A percentile compares a stretch with the other conserved stretches of the same genome.
Evolutionary conservation across 2,888 invertebrate species (phyloP).

Genomic region (Drosophila suboccidentalis): DNA sequence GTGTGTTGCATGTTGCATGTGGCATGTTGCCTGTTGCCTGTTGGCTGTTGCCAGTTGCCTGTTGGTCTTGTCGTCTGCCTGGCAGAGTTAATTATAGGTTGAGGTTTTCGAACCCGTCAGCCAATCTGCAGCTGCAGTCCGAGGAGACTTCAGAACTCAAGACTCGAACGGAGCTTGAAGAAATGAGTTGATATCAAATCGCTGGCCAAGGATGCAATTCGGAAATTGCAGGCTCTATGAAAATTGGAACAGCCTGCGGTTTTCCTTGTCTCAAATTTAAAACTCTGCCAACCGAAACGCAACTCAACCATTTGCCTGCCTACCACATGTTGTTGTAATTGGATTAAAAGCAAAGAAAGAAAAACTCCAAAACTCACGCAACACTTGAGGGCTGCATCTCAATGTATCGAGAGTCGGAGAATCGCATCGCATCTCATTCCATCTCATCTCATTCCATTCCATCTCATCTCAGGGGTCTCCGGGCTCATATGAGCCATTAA

Average conservation of each 20-base stretch:
- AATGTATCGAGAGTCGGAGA: constrained; percentile 12
- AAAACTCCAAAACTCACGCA: constrained; percentile 29
- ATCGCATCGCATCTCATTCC: not conserved
- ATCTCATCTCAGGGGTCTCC: constrained; percentile 3
- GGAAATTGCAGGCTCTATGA: constrained; percentile 58
- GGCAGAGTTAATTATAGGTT: constrained; percentile 80
- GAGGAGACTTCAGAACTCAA: constrained; percentile 8
- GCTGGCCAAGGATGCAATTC: constrained; percentile 17
- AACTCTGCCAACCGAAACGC: constrained; percentile 3
- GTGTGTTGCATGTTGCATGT: constrained; percentile 22
- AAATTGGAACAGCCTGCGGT: constrained; percentile 75
- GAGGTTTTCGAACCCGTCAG: constrained; percentile 79
- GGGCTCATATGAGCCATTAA: constrained; percentile 60
- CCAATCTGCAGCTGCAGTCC: constrained; percentile 49
- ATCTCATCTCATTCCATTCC: not conserved
- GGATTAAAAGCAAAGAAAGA: constrained; percentile 25
- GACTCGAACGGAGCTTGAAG: constrained; percentile 1
- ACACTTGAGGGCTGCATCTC: constrained; percentile 64
- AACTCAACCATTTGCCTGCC: constrained; percentile 25
- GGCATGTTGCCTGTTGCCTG: constrained; percentile 30
- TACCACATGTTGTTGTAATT: constrained; percentile 38
- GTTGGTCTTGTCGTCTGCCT: constrained; percentile 65
- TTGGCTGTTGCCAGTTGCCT: constrained; percentile 24
- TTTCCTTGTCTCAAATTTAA: not conserved
- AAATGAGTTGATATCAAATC: constrained; percentile 1